Percentiles rank a stretch among this genome's conserved stretches.
Evolutionary conservation across 1,140 invertebrate genomes (phyloP).

Genomic region (Drosophila funebris): DNA sequence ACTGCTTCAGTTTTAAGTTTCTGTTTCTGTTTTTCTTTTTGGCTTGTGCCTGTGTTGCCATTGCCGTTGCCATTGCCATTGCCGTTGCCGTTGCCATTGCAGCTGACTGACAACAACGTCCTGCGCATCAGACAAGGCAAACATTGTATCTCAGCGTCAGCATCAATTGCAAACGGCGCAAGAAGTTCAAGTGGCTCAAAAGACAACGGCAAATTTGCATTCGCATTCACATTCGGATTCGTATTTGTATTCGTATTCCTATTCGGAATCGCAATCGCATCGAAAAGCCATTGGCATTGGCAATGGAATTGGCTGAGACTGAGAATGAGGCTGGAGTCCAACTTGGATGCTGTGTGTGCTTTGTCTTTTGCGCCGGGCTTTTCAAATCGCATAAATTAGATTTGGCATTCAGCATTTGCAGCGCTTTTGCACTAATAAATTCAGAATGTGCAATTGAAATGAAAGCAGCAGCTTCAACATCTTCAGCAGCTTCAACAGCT

Average conservation of each 20-base stretch:
- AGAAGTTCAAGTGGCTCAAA: constrained; percentile 37
- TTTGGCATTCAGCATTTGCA: constrained; percentile 48
- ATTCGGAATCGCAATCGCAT: constrained; percentile 3
- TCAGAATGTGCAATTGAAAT: constrained; percentile 57
- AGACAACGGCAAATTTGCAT: constrained; percentile 67
- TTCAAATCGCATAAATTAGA: constrained; percentile 65
- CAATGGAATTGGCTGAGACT: constrained; percentile 8
- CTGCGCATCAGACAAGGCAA: constrained; percentile 30
- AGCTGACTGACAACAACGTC: constrained; percentile 39
- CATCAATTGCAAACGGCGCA: constrained; percentile 28
- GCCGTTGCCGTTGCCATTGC: constrained; percentile 11
- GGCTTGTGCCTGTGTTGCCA: constrained; percentile 52
- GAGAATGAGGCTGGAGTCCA: background rate
- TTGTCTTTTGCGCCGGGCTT: background rate
- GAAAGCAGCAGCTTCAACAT: constrained; percentile 35
- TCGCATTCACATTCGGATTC: constrained; percentile 35
- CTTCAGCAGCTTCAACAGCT: background rate
- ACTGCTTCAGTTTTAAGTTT: constrained; percentile 23
- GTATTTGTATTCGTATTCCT: background rate
- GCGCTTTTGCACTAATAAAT: constrained; percentile 60
- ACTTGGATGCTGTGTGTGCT: background rate
- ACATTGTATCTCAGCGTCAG: constrained; percentile 27
- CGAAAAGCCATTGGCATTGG: constrained; percentile 46
- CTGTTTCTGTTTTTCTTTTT: constrained; percentile 42
- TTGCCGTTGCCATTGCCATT: background rate